Evolutionary conservation across 2,888 invertebrate species (phyloP), one percentile per base, ranked within the genome.

Genomic region (Xanthia togata): DNA sequence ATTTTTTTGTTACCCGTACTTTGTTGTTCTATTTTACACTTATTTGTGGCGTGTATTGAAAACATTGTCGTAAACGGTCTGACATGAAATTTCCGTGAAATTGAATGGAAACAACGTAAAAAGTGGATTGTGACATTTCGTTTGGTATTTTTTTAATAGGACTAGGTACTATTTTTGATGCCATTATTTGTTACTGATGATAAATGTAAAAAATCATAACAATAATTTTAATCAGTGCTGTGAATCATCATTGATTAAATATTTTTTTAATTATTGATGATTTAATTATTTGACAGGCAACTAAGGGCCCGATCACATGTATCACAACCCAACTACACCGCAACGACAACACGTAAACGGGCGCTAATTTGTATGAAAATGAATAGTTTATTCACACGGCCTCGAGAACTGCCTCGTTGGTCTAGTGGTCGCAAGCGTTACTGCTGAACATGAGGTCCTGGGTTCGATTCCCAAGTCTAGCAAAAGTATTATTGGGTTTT

Each of bases 1-100:
- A 20, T 20, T 62, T 73, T 72, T 57, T 75, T 67, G 47, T 35
- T 12, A n/a, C 23, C 17, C 26, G 12, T 47, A 38, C 12, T 62
- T 38, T 65, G 53, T 38, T 62, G 5, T 14, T 47, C 14, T 31
- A 31, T 31, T 53, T 62, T 35, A 55, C 9, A 11, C 35, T 23
- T n/a, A 44, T 63, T 44, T 74, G 23, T 20, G n/a, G 55, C 12
- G 41, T 41, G 73, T 57, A 57, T 62, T 44, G 41, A 53, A 3
- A 38, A 65, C 20, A 23, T 31, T 62, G 60, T 65, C 1, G 5
- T 38, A 50, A 62, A n/a, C n/a, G 31, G 2, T 57, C 23, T n/a
- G 38, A 47, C 35, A 31, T 50, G 23, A 60, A 38, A 59, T n/a
- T 38, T n/a, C 1, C 14, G 2, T 59, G 44, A 14, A 59, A 81